phyloP scores from a whole-genome alignment of 92 coral and sea anemone genomes.

The Siderastrea radians region DNA sequence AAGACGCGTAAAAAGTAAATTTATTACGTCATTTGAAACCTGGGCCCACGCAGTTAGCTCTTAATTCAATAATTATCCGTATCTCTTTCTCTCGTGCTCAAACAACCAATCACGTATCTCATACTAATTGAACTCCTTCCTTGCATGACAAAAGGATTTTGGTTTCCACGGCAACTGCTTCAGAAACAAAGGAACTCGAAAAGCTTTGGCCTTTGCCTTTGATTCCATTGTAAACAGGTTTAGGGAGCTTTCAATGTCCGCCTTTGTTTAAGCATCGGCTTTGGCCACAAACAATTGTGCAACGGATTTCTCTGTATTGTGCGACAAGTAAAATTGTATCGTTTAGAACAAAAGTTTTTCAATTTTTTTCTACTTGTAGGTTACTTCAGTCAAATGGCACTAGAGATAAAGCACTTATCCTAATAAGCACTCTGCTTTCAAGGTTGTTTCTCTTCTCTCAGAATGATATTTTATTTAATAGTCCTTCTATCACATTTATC shows the following conservation, averaged over 20 bases:
- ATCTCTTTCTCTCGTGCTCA: conserved; percentile 34
- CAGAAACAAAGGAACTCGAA: conserved; percentile 41
- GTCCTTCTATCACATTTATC: conserved; percentile 23
- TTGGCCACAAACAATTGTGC: conserved; percentile 41
- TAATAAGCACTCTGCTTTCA: not conserved
- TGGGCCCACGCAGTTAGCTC: conserved; percentile 45
- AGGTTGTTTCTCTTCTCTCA: not conserved
- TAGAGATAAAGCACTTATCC: too few relatives aligned
- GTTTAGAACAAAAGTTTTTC: conserved; percentile 22
- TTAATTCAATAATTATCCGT: conserved; percentile 53
- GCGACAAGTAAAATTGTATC: conserved; percentile 37
- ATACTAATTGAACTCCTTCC: conserved; percentile 43
- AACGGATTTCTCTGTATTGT: conserved; percentile 30
- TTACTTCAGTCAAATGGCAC: not conserved
- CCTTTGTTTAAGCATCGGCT: conserved; percentile 36
- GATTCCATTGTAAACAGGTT: conserved; percentile 35
- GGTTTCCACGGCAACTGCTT: conserved; percentile 32
- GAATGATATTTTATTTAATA: not conserved
- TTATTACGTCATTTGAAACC: conserved; percentile 76
- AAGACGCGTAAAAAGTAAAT: conserved; percentile 71
- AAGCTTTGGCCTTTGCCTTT: conserved; percentile 16
- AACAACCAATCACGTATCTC: conserved; percentile 22
- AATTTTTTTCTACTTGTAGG: not conserved
- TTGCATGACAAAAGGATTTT: conserved; percentile 28
- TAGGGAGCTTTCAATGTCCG: conserved; percentile 15